Evolutionary conservation across 2,113 vertebrate genomes (phyloP).

Genomic region (Candoia aspera): DNA sequence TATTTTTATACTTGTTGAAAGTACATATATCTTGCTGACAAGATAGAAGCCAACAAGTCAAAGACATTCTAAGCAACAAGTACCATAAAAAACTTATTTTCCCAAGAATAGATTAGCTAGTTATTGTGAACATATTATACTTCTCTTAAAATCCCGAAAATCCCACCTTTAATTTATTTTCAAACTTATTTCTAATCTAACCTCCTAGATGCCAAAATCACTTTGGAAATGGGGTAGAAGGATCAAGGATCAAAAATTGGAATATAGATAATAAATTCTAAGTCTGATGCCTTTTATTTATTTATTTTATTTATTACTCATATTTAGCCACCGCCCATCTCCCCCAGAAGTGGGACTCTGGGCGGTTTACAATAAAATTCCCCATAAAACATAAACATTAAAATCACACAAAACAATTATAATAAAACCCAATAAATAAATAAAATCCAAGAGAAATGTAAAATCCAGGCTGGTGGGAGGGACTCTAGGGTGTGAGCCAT

Average conservation of each 20-base stretch:
- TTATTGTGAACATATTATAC: not conserved
- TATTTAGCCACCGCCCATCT: too few species aligned
- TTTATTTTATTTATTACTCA: too few species aligned
- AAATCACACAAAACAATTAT: too few species aligned
- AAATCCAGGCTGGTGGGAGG: too few species aligned
- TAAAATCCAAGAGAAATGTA: too few species aligned
- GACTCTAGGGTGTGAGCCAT: too few species aligned
- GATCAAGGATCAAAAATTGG: not conserved
- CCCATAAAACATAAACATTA: too few species aligned
- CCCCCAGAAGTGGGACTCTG: too few species aligned
- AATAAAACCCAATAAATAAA: too few species aligned
- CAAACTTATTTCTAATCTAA: not conserved
- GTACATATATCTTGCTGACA: not conserved
- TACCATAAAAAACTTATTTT: not conserved
- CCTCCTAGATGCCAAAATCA: not conserved
- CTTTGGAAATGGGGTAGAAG: not conserved
- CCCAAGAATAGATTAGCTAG: not conserved
- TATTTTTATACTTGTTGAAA: too few species aligned
- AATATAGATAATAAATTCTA: not conserved
- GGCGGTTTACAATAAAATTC: too few species aligned
- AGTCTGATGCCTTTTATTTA: not conserved
- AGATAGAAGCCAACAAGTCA: not conserved
- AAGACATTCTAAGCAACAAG: not conserved
- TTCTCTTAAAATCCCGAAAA: slow-evolving; percentile 7
- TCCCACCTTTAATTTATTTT: not conserved